phyloP scores from a whole-genome alignment of 2,888 invertebrate genomes.

The Sesia apiformis region DNA sequence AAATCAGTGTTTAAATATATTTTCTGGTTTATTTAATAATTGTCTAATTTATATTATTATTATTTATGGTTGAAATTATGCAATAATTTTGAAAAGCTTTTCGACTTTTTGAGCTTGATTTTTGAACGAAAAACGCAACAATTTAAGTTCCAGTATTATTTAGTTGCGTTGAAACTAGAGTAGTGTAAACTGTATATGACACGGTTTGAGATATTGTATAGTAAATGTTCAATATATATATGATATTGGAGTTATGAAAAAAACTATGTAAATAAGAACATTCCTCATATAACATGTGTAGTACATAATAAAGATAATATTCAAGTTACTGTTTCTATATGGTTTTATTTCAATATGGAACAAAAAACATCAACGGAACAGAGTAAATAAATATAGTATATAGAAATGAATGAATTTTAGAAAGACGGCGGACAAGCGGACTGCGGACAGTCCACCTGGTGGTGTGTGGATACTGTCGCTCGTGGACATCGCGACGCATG shows the following conservation, averaged over 20 bases:
- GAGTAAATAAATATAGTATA: too few relatives aligned
- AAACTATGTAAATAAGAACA: slow-evolving; percentile 74
- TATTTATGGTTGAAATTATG: slow-evolving; percentile 21
- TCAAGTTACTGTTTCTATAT: slow-evolving; percentile 66
- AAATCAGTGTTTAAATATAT: background rate
- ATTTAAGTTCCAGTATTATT: slow-evolving; percentile 51
- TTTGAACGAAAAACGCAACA: slow-evolving; percentile 22
- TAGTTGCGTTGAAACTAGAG: slow-evolving; percentile 28
- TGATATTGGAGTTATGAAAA: slow-evolving; percentile 49
- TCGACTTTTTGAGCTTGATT: slow-evolving; percentile 17
- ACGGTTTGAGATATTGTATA: slow-evolving; percentile 22
- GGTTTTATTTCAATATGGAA: slow-evolving; percentile 34
- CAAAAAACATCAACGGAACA: too few relatives aligned
- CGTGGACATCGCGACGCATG: too few relatives aligned
- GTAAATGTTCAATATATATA: slow-evolving; percentile 32
- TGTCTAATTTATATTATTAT: slow-evolving; percentile 10
- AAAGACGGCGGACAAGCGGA: too few relatives aligned
- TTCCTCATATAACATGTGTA: slow-evolving; percentile 74
- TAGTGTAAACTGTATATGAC: slow-evolving; percentile 26
- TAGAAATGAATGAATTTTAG: too few relatives aligned
- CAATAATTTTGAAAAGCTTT: slow-evolving; percentile 18
- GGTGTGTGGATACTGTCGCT: too few relatives aligned
- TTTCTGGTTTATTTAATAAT: background rate
- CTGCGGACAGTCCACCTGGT: too few relatives aligned
- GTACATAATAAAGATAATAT: slow-evolving; percentile 74